Evolutionary conservation across 2,888 invertebrate species (phyloP).

Genomic region (Stomorhina lunata): DNA sequence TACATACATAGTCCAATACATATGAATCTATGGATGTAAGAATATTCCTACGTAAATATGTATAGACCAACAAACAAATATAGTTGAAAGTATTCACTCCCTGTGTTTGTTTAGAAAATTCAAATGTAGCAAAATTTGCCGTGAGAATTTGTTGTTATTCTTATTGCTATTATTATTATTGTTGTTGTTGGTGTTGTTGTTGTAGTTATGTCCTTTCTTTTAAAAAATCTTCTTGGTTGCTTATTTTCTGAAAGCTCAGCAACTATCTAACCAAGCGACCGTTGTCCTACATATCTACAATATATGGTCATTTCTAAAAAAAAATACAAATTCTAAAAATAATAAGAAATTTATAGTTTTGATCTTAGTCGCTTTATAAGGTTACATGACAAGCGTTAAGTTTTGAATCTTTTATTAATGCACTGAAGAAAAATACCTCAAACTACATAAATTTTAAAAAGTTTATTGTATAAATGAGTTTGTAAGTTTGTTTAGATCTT

Average conservation of each 20-base stretch:
- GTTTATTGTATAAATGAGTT: no score
- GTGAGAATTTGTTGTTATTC: conserved; percentile 50
- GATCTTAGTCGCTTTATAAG: no score
- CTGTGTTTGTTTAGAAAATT: conserved; percentile 48
- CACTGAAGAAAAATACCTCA: no score
- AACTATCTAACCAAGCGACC: conserved; percentile 48
- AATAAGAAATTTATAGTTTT: no score
- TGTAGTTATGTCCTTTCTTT: conserved; percentile 16
- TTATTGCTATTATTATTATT: background rate
- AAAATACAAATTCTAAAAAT: no score
- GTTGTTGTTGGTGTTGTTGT: conserved; percentile 4
- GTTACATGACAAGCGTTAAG: no score
- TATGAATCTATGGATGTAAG: background rate
- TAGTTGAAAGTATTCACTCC: conserved; percentile 18
- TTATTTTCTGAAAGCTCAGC: conserved; percentile 46
- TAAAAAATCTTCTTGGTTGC: conserved; percentile 39
- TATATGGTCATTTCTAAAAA: no score
- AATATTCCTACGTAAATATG: background rate
- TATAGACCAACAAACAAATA: background rate
- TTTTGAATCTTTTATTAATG: no score
- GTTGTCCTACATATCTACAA: background rate
- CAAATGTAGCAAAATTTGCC: conserved; percentile 51
- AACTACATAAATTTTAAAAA: no score
- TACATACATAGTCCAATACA: background rate
- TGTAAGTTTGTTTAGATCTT: no score